Evolutionary conservation across 2,113 vertebrate genomes (phyloP).

Genomic region (Eublepharis macularius): DNA sequence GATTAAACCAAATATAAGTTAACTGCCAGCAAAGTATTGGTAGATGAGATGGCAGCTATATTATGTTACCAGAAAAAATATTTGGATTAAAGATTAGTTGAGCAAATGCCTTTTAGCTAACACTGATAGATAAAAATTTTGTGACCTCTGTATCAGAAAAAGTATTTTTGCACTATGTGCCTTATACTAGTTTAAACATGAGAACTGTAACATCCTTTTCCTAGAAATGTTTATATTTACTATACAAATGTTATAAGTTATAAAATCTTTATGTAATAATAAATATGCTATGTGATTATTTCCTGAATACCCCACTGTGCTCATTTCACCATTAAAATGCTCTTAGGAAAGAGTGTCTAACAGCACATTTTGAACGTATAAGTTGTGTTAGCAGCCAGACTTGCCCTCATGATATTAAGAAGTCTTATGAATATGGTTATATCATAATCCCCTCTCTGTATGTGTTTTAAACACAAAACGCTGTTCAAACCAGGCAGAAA

Average conservation of each 20-base stretch:
- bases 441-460: no score
- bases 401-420: no score
- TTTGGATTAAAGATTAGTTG: conserved; percentile 46
- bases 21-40: conserved; percentile 40
- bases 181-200: conserved; percentile 70
- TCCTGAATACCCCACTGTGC: not conserved
- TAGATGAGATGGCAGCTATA: conserved; percentile 64
- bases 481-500: no score
- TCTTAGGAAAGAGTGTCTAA: not conserved
- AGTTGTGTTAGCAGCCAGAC: no score
- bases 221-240: conserved; percentile 67
- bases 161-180: conserved; percentile 92
- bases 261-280: conserved; percentile 70
- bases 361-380: not conserved
- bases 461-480: no score
- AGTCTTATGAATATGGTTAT: no score
- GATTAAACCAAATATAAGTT: conserved; percentile 48
- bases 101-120: conserved; percentile 61
- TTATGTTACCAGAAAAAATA: conserved; percentile 54
- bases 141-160: conserved; percentile 92
- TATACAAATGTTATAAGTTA: conserved; percentile 70
- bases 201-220: conserved; percentile 63
- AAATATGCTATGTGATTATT: conserved; percentile 59
- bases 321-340: not conserved
- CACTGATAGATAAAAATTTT: conserved; percentile 69